phyloP scores from a whole-genome alignment of 2,797 vertebrate genomes.

The Octomys mimax region DNA sequence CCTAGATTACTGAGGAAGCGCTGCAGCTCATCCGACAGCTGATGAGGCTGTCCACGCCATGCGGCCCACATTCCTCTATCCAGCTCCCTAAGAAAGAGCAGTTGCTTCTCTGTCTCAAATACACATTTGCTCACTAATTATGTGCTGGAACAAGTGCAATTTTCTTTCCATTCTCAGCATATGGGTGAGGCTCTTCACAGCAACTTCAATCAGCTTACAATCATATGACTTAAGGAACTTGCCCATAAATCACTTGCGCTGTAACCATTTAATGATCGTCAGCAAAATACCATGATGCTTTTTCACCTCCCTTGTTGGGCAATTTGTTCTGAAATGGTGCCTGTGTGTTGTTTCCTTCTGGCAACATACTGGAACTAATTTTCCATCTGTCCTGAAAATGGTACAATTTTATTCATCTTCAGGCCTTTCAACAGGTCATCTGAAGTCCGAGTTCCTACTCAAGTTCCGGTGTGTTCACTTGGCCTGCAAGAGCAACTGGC shows the following conservation, averaged over 20 bases:
- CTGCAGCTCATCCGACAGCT: background rate
- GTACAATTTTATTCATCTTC: background rate
- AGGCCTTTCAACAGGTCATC: background rate
- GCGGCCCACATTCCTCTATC: background rate
- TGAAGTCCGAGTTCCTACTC: slow-evolving; percentile 75
- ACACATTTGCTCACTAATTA: background rate
- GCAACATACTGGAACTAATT: background rate
- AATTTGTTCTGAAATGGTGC: slow-evolving; percentile 66
- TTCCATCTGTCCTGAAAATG: background rate
- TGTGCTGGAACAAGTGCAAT: background rate
- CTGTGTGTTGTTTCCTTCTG: background rate
- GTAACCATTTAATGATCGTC: background rate
- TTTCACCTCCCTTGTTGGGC: background rate
- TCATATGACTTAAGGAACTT: background rate
- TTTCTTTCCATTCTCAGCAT: background rate
- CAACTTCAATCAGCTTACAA: background rate
- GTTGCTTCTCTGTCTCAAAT: background rate
- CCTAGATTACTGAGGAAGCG: background rate
- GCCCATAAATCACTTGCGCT: slow-evolving; percentile 18
- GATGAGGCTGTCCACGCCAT: accelerated
- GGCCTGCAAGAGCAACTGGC: slow-evolving; percentile 81
- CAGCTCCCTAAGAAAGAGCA: background rate
- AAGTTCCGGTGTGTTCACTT: slow-evolving; percentile 56
- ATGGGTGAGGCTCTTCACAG: background rate
- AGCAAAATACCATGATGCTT: background rate